A percentile compares a stretch with the other conserved stretches of the same genome.
Evolutionary conservation across 1,140 invertebrate genomes (phyloP).

Genomic region (Aradophagus sp.): DNA sequence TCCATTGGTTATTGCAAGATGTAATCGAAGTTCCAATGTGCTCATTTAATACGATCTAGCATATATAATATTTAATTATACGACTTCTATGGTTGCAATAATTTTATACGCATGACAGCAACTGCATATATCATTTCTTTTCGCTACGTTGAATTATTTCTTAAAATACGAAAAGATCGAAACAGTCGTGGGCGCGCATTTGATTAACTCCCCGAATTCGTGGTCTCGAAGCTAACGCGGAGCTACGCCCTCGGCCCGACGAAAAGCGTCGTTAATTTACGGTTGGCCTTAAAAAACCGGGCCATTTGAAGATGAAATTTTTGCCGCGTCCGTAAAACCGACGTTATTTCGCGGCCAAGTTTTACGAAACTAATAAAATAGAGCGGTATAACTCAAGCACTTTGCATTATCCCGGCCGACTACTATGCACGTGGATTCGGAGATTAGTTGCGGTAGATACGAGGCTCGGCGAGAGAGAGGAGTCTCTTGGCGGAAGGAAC

Average conservation of each 20-base stretch:
- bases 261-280: slow-evolving; percentile 28
- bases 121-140: too few relatives aligned
- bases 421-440: slow-evolving; percentile 48
- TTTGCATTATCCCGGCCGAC: slow-evolving; percentile 45
- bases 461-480: slow-evolving; percentile 39
- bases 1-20: too few relatives aligned
- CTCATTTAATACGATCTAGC: too few relatives aligned
- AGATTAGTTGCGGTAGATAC: slow-evolving; percentile 55
- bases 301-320: slow-evolving; percentile 34
- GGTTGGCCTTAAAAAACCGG: slow-evolving; percentile 1
- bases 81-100: too few relatives aligned
- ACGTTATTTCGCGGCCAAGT: slow-evolving; percentile 32
- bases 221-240: too few relatives aligned
- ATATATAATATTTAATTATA: too few relatives aligned
- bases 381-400: slow-evolving; percentile 48
- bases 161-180: slow-evolving; percentile 4
- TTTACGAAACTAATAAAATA: slow-evolving; percentile 52
- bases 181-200: too few relatives aligned
- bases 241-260: not conserved
- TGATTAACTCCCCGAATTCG: too few relatives aligned
- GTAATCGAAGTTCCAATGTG: too few relatives aligned
- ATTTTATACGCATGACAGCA: too few relatives aligned
- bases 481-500: slow-evolving; percentile 60
- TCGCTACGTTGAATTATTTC: too few relatives aligned
- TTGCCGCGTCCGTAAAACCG: slow-evolving; percentile 28